Conservation (phyloP, 1,140 invertebrate species). For the Cotesia chilonis region DNA sequence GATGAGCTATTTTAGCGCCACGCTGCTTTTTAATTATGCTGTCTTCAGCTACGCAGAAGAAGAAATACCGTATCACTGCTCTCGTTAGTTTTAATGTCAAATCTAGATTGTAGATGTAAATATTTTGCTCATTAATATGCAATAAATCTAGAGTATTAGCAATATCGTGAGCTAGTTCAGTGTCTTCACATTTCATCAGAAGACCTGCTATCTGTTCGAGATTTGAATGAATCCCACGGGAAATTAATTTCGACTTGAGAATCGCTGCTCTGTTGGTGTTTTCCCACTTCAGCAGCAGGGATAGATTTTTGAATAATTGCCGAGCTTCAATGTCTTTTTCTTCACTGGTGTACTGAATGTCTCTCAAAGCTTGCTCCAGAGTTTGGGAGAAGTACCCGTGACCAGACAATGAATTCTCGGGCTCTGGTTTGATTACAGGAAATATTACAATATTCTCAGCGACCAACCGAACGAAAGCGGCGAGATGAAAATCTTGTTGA, state of each 20-base stretch:
- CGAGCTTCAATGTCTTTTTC: slow-evolving; percentile 43
- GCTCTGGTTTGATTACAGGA: slow-evolving; percentile 61
- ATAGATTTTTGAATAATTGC: slow-evolving; percentile 65
- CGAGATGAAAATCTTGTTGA: slow-evolving; percentile 60
- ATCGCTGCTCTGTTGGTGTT: slow-evolving; percentile 58
- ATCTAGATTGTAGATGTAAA: slow-evolving; percentile 59
- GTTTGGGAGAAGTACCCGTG: slow-evolving; percentile 66
- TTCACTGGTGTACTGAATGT: slow-evolving; percentile 51
- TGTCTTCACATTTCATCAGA: slow-evolving; percentile 54
- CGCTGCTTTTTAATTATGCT: slow-evolving; percentile 67
- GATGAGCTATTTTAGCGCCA: slow-evolving; percentile 71
- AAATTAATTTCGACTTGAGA: slow-evolving; percentile 62
- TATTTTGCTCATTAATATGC: slow-evolving; percentile 53
- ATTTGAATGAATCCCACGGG: slow-evolving; percentile 64
- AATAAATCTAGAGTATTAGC: slow-evolving; percentile 62
- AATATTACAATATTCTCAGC: slow-evolving; percentile 64
- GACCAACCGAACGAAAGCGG: slow-evolving; percentile 64
- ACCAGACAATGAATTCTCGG: slow-evolving; percentile 58
- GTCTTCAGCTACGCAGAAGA: slow-evolving; percentile 73
- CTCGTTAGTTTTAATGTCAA: slow-evolving; percentile 72
- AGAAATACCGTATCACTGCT: slow-evolving; percentile 79
- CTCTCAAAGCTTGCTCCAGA: slow-evolving; percentile 62
- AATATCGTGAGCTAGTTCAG: slow-evolving; percentile 62
- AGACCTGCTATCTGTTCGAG: slow-evolving; percentile 62
- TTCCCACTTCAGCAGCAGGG: slow-evolving; percentile 66